phyloP scores from a whole-genome alignment of 2,797 vertebrate species.

The Leuciscus waleckii region DNA sequence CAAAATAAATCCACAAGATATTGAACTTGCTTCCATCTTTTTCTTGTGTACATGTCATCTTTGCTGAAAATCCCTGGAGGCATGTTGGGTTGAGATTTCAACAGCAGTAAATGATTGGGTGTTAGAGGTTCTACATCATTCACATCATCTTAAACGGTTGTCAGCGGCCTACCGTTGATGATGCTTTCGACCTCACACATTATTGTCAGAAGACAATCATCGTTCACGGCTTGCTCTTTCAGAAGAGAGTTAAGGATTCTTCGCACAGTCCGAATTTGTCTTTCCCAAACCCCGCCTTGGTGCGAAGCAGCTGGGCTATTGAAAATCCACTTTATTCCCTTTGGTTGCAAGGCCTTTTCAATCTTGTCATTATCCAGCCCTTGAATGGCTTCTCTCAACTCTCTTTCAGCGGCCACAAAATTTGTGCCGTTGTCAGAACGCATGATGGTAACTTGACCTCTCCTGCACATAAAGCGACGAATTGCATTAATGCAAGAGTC shows the following conservation, averaged over 20 bases:
- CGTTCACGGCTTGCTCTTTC: conserved; percentile 40
- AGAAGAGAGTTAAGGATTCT: conserved; percentile 31
- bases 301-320: conserved; percentile 41
- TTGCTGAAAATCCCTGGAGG: conserved; percentile 14
- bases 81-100: conserved; percentile 33
- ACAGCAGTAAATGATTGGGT: conserved; percentile 34
- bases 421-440: conserved; percentile 2
- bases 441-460: conserved; percentile 16
- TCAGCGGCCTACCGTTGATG: conserved; percentile 28
- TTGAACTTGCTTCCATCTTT: conserved; percentile 12
- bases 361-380: conserved; percentile 22
- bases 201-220: conserved; percentile 31
- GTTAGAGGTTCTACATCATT: conserved; percentile 31
- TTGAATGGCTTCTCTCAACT: conserved; percentile 37
- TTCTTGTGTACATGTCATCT: conserved; percentile 17
- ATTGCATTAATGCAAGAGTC: not conserved
- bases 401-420: conserved; percentile 19
- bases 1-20: conserved; percentile 23
- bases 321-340: conserved; percentile 44
- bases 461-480: not conserved
- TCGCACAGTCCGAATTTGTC: conserved; percentile 16
- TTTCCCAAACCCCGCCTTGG: conserved; percentile 34
- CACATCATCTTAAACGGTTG: conserved; percentile 13
- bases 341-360: conserved; percentile 36
- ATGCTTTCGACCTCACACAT: conserved; percentile 39